Base-by-base conservation (phyloP, 2,888 invertebrate genomes). In the Icerya purchasi region DNA sequence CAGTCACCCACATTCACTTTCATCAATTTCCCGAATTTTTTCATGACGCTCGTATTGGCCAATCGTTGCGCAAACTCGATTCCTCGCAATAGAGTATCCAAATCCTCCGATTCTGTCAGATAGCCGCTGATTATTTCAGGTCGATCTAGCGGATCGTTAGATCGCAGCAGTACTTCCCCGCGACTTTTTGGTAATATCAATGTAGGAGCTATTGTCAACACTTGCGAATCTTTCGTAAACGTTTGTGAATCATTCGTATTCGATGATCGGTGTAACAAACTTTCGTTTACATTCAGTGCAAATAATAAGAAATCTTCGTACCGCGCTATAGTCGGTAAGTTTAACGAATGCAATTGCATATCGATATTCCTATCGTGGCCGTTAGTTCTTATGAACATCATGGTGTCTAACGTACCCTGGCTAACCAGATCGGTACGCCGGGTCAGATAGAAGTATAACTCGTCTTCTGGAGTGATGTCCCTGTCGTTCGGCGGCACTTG, bases 121-220 rank as follows among this genome's bases (percentile, higher is more conserved):
- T 54, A 57, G 19, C 60, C 60, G 21, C 54, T 50, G 5, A 25
- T 2, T 14, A 62, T 62, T 25, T 24, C 60, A n/a, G 60, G 60
- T 1, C 24, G 20, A 2, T 2, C 57, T 21, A 10, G 10, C 10
- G 60, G 60, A 25, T 62, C 51, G 1, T 22, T 20, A 5, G 60
- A 60, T 3, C 50, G 22, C 3, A 62, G 21, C 1, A 10, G 1
- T 18, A 62, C 36, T 2, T 57, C 54, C 1, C 62, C 62, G 10
- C 20, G 20, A 22, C 60, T 62, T 19, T 22, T 20, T 0, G 76
- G 77, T 49, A 76, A 71, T 68, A 81, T 50, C 2, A 74, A 22
- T 20, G 67, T 61, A 8, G 71, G 64, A 54, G 68, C 68, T 18
- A 69, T 68, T 8, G 36, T 8, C 14, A 36, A 14, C 14, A 36